Evolutionary conservation across 2,888 invertebrate species (phyloP).

Genomic region (Standfussiana lucernea): DNA sequence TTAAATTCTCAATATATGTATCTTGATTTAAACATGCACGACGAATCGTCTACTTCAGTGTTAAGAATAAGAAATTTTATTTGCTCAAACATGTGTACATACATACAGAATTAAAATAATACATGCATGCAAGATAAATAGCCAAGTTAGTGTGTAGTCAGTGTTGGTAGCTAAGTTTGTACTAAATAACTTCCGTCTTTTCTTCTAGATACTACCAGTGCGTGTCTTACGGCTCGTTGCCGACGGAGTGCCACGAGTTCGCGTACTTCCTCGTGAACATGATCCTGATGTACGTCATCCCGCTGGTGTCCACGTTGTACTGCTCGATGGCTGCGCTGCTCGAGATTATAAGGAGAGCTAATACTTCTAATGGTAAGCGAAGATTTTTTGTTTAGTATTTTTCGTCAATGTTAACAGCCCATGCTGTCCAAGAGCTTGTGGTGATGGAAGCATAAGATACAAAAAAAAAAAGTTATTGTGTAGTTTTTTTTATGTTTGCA

Average conservation of each 20-base stretch:
- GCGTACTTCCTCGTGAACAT: slow-evolving; percentile 96
- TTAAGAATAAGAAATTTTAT: no score
- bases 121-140: no score
- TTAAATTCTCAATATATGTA: no score
- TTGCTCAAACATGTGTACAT: no score
- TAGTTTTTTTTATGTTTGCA: not conserved
- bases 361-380: slow-evolving; percentile 89
- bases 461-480: not conserved
- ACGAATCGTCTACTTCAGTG: not conserved
- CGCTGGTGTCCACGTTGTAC: slow-evolving; percentile 95
- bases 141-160: no score
- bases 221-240: slow-evolving; percentile 95
- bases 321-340: slow-evolving; percentile 97
- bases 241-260: slow-evolving; percentile 93
- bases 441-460: not conserved
- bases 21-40: not conserved
- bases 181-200: not conserved
- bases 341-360: slow-evolving; percentile 95
- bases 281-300: slow-evolving; percentile 96
- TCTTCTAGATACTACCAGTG: slow-evolving; percentile 94
- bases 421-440: not conserved
- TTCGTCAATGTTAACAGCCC: not conserved
- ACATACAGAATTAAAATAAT: no score
- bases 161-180: no score
- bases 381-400: not conserved